Conservation (phyloP, 1,140 invertebrate genomes). For the Lamellibrachia luymesi region DNA sequence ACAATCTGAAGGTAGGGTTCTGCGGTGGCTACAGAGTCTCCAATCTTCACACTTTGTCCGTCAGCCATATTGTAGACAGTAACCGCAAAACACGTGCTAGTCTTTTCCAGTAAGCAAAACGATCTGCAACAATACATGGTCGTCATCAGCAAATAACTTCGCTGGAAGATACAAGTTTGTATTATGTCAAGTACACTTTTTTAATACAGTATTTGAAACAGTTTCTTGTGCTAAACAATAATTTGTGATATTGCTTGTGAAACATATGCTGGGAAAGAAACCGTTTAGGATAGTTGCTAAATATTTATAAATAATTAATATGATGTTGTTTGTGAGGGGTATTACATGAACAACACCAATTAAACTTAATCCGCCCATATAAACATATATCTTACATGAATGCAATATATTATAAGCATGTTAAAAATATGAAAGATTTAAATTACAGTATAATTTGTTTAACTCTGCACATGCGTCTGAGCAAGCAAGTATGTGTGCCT, state of each 20-base stretch:
- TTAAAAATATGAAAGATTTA: too few relatives aligned
- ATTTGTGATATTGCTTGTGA: background rate
- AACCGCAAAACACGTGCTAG: conserved; percentile 70
- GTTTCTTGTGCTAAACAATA: too few relatives aligned
- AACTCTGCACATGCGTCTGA: too few relatives aligned
- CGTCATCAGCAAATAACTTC: background rate
- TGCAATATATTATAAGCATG: too few relatives aligned
- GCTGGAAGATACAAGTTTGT: background rate
- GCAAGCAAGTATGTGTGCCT: conserved; percentile 61
- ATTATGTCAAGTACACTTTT: background rate
- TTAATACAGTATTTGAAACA: background rate
- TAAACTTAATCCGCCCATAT: too few relatives aligned
- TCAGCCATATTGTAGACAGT: conserved; percentile 81
- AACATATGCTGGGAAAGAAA: too few relatives aligned
- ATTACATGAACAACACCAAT: too few relatives aligned
- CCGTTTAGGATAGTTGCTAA: background rate
- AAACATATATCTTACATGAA: too few relatives aligned
- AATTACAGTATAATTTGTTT: too few relatives aligned
- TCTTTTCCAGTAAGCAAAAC: conserved; percentile 71
- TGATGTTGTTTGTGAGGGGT: background rate
- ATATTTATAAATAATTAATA: background rate
- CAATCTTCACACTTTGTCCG: conserved; percentile 78
- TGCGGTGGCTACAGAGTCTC: conserved; percentile 77
- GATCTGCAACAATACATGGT: background rate
- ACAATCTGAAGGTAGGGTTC: conserved; percentile 71